Percentiles rank a stretch among this genome's conserved stretches.
These are phyloP conservation scores for Nemurella pictetii DNA, from an alignment of 2,888 invertebrate species.

Conservation along the genomic window DNA sequence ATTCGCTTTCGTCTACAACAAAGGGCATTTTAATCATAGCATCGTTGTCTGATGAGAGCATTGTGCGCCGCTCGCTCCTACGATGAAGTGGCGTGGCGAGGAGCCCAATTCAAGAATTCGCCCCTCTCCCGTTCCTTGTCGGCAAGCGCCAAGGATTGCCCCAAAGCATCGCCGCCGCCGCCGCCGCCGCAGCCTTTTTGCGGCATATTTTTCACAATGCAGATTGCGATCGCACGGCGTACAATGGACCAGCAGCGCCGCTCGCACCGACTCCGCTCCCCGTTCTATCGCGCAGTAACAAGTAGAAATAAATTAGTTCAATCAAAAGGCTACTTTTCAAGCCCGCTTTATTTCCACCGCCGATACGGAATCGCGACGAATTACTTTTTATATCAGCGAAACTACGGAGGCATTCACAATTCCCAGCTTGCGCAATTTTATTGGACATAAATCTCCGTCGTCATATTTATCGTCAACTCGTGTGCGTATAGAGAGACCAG, in stretches of 20 bases:
- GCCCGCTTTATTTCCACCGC: background rate
- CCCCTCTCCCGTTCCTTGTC: background rate
- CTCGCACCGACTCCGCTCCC: too few relatives aligned
- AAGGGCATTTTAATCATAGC: conserved; percentile 15
- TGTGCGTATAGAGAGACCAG: background rate
- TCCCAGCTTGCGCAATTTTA: background rate
- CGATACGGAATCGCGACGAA: background rate
- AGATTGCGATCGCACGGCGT: background rate
- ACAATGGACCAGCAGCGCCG: background rate
- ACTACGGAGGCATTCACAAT: background rate
- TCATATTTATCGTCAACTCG: background rate
- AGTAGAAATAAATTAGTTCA: background rate
- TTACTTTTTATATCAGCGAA: background rate
- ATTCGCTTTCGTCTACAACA: background rate
- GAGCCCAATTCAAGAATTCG: background rate
- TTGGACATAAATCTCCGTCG: background rate
- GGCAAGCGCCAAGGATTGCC: too few relatives aligned
- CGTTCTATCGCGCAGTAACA: background rate
- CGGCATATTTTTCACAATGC: background rate
- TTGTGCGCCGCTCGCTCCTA: background rate
- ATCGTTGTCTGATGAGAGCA: background rate
- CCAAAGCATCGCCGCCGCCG: background rate
- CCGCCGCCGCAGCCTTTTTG: background rate
- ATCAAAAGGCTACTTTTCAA: background rate
- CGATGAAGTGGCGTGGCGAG: background rate